Evolutionary conservation across 2,888 invertebrate genomes (phyloP), one percentile per base, ranked within the genome.

Genomic region (Eilema griseolum): DNA sequence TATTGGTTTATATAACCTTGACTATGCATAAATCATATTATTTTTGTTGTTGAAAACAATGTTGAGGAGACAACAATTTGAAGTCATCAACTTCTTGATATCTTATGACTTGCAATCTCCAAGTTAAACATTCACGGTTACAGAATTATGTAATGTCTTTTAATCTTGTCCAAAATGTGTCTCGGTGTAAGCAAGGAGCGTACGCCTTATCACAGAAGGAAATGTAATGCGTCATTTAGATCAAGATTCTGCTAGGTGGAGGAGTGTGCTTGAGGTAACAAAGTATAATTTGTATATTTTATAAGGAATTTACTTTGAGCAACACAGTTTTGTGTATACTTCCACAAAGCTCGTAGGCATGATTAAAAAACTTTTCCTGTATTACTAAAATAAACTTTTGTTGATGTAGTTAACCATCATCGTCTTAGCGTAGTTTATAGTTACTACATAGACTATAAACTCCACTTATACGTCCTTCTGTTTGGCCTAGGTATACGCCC

Each of bases 221-320:
- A 62, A 62, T 62, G 62, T 41, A 16, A 62, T 24, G 10, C 33
- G 61, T 33, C 33, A 61, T 65, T 65, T 23, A 65, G 52, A 56
- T 52, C 31, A 23, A 52, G 23, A 33, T 56, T n/a, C 56, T 56
- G 23, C 31, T 31, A 31, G 23, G 52, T 14, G 16, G 52, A n/a
- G 10, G 16, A 56, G 33, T 33, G 52, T 65, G 14, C 14, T 24
- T n/a, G 52, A 52, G 52, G 52, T 52, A 52, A 26, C 33, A 31
- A 46, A 52, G 52, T 65, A 23, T 31, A 14, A 56, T 37, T 37
- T 61, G 23, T 23, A 33, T 61, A 61, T 37, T 61, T 24, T 12
- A 24, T 16, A 23, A 14, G 24, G 4, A 33, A n/a, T 61, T 61
- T n/a, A 61, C 23, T 2, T 37, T 8, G 16, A 52, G n/a, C 24